phyloP scores from a whole-genome alignment of 2,797 vertebrate species.

The Anguilla marmorata region DNA sequence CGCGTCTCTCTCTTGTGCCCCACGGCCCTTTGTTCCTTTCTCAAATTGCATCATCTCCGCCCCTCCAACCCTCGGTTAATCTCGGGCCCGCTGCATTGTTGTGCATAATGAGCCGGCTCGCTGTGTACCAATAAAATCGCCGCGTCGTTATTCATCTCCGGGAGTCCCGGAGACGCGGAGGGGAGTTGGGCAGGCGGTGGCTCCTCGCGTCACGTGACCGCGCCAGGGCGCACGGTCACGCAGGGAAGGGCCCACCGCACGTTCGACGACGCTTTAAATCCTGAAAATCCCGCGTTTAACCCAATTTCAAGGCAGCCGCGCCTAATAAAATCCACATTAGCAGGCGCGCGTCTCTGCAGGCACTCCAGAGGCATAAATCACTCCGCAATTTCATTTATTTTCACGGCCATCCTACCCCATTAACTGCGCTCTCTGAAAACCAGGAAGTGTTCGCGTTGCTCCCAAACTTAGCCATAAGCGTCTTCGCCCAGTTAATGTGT shows the following conservation, averaged over 20 bases:
- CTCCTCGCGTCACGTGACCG: background rate
- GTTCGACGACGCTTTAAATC: constrained; percentile 30
- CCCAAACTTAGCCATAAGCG: constrained; percentile 9
- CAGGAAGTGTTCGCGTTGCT: constrained; percentile 16
- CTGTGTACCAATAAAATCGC: constrained; percentile 25
- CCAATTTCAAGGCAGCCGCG: constrained; percentile 33
- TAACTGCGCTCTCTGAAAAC: constrained; percentile 3
- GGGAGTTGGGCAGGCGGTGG: background rate
- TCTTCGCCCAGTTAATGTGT: constrained; percentile 2
- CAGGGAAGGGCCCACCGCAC: background rate
- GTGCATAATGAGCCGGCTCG: constrained; percentile 36
- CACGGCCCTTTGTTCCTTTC: constrained; percentile 26
- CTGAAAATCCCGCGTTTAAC: constrained; percentile 18
- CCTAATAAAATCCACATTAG: constrained; percentile 40
- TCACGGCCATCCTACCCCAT: background rate
- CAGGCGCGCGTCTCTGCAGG: background rate
- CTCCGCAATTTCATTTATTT: background rate
- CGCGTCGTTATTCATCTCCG: constrained; percentile 26
- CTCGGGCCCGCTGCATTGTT: constrained; percentile 31
- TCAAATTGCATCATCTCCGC: constrained; percentile 27
- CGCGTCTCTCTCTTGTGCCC: constrained; percentile 23
- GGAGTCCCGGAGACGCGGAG: background rate
- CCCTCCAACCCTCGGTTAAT: constrained; percentile 26
- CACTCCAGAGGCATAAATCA: background rate
- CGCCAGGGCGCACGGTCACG: background rate